A percentile compares a stretch with the other conserved stretches of the same genome.
phyloP scores from a whole-genome alignment of 2,113 vertebrate genomes.

The Sphaerodactylus townsendi region DNA sequence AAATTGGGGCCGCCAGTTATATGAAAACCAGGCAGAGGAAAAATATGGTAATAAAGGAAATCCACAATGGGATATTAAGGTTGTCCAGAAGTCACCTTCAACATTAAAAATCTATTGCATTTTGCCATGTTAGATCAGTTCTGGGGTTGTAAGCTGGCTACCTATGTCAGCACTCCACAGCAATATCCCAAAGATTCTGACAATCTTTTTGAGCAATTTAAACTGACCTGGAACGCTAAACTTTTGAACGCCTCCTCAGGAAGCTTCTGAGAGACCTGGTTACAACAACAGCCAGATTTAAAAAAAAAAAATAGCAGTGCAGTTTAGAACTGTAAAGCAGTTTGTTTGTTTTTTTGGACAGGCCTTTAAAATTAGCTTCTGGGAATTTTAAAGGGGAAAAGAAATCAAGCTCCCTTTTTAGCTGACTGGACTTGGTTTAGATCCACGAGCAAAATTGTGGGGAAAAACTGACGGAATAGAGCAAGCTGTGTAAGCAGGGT shows the following conservation, averaged over 20 bases:
- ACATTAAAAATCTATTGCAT: no score
- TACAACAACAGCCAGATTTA: neutral
- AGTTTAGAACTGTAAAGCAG: neutral
- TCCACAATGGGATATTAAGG: no score
- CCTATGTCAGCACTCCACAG: no score
- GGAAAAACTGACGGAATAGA: neutral
- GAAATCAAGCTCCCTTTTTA: neutral
- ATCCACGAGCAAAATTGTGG: neutral
- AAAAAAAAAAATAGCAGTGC: neutral
- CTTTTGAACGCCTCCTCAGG: neutral
- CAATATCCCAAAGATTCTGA: neutral
- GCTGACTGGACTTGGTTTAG: neutral
- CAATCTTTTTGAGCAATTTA: neutral
- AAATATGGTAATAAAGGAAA: no score
- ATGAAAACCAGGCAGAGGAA: no score
- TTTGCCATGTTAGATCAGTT: no score
- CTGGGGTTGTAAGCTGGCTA: no score
- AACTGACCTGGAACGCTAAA: neutral
- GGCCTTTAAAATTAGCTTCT: neutral
- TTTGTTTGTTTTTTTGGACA: neutral
- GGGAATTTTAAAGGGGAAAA: neutral
- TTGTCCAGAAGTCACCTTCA: no score
- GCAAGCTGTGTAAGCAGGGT: neutral
- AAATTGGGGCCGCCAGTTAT: no score
- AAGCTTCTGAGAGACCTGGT: neutral